phyloP scores from a whole-genome alignment of 2,797 vertebrate genomes.

The Xiphophorus birchmanni region DNA sequence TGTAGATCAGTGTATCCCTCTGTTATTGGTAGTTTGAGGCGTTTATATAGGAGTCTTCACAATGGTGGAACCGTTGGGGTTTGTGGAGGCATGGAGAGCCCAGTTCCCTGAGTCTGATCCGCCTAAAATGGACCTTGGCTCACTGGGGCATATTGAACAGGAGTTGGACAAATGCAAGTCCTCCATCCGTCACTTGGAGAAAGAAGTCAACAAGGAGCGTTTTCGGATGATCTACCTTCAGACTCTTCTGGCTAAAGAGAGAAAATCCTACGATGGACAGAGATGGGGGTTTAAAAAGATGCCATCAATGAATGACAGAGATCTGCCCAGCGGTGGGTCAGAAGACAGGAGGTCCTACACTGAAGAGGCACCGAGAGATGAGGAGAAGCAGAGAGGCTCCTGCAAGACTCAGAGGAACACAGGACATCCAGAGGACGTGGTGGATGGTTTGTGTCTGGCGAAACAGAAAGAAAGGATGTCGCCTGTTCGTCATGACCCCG shows the following conservation, averaged over 20 bases:
- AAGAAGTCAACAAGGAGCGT: conserved; percentile 97
- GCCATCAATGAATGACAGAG: conserved; percentile 68
- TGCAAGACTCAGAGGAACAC: conserved; percentile 76
- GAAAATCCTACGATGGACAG: conserved; percentile 93
- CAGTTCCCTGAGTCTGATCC: conserved; percentile 97
- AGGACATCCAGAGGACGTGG: conserved; percentile 73
- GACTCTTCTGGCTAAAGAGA: conserved; percentile 95
- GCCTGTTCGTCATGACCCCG: conserved; percentile 72
- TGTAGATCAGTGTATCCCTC: conserved; percentile 13
- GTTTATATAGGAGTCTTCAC: conserved; percentile 30
- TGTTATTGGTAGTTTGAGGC: conserved; percentile 38
- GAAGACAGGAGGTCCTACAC: conserved; percentile 40
- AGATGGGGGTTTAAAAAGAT: conserved; percentile 91
- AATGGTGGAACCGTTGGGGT: conserved; percentile 96
- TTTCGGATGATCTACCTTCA: conserved; percentile 99
- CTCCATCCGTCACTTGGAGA: conserved; percentile 92
- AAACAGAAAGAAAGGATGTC: conserved; percentile 78
- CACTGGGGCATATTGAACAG: conserved; percentile 91
- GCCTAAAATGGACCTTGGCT: conserved; percentile 93
- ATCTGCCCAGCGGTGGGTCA: conserved; percentile 23
- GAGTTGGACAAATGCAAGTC: conserved; percentile 95
- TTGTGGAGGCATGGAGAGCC: conserved; percentile 96
- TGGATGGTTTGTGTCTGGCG: conserved; percentile 78
- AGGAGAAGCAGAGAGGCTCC: conserved; percentile 35
- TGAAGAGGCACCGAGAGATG: conserved; percentile 42